Evolutionary conservation across 2,888 invertebrate genomes (phyloP), one percentile per base, ranked within the genome.

Genomic region (Daptonema setosum): DNA sequence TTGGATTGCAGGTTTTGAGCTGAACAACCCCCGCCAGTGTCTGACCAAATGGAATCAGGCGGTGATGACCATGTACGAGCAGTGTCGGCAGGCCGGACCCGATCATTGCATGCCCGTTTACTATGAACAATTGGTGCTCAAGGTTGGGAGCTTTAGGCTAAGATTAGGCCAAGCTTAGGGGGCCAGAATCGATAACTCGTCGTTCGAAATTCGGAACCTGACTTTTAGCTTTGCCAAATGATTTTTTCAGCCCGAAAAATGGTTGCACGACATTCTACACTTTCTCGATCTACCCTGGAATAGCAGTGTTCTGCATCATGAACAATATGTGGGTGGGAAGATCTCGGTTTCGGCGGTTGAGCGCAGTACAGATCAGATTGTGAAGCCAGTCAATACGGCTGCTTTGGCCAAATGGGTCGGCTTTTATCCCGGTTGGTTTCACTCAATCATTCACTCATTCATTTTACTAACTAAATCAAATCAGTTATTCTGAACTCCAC

Each of bases 281-380:
- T 97, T 91, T 75, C 79, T 97, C 60, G 83, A 83, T 64, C 79
- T 97, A 64, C 85, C 85, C 43, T 97, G 95, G 95, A 82, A 87
- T 75, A 85, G 87, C 63, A 82, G 22, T 17, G 61, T 63, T 53
- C 41, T 63, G 3, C 50, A 57, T 35, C 63, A 63, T 48, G 59
- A 62, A 8, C 56, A 61, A 25, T 29, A 60, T 2, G 60, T 63
- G 24, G 63, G 63, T 2, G 55, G 28, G 1, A 60, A 61, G 52
- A 57, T 63, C 2, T 55, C 60, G 22, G 45, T 63, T 22, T 61
- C 61, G 51, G 57, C 85, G 62, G 78, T 93, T 55, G 93, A 95
- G 76, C 80, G 91, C 60, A 91, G 91, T 53, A 90, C 90, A 61
- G 93, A 95, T 78, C 95, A 95, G 79, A 91, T 97, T 66, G 87